Base-by-base conservation (phyloP, 1,140 invertebrate species). In the Meloidogyne hapla region DNA sequence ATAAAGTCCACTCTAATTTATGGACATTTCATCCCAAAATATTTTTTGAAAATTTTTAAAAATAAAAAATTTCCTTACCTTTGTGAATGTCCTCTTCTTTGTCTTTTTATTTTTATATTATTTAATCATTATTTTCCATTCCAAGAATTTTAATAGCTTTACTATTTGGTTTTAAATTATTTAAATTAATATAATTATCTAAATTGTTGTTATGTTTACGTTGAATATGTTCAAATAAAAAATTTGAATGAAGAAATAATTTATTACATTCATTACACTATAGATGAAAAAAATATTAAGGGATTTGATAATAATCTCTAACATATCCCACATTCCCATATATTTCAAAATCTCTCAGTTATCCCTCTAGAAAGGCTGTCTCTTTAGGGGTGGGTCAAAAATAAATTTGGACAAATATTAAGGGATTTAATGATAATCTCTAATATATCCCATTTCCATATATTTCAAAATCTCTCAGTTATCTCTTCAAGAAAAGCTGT, bases 181-280 rank as follows among this genome's bases (percentile, higher is more conserved):
- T 42, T 42, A 42, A 42, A 42, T 42, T 42, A 56, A n/a, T 56
- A n/a, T 56, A 13, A 18, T 70, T 33, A 13, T 70, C 68, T 38
- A 62, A 15, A 48, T 77, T 28, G 21, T 66, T 40, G 23, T n/a
- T 66, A 65, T 78, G 77, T 67, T 68, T 79, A 45, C 77, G 77
- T 40, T 77, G 33, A 78, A 78, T 78, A 65, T 78, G 77, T 15
- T 78, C 77, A 21, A 68, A 40, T 23, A 78, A 56, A 42, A 78
- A 78, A 40, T 75, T 77, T 40, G 42, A 23, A 42, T 78, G 77
- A n/a, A 78, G 38, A 65, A 78, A 78, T 23, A 78, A 8, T 48
- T 78, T 78, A 26, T 42, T 42, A 64, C 77, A 78, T 23, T 76
- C 73, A 23, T 76, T 40, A 65, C 77, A 78, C 77, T 78, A 28